These are phyloP conservation scores for Andrena camellia DNA, from an alignment of 2,888 invertebrate genomes.

Conservation along the genomic window DNA sequence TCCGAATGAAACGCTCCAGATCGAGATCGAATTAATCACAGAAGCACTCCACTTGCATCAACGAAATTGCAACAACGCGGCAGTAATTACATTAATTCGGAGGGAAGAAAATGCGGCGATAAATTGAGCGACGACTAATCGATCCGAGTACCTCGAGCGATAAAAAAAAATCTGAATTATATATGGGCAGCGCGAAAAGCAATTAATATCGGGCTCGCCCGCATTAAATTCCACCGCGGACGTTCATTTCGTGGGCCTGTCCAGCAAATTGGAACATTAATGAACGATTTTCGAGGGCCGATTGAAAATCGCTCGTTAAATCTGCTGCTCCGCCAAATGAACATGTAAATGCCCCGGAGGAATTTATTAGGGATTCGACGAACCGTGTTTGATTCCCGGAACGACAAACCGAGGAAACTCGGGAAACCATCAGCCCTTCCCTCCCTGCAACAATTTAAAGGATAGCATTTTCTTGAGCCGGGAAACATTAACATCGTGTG, in stretches of 20 bases:
- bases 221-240: conserved; percentile 12
- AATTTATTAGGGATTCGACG: neutral
- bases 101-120: neutral
- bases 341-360: too few species aligned
- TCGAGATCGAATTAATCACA: conserved; percentile 3
- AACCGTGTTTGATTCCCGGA: neutral
- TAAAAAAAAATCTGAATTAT: neutral
- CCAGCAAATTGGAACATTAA: conserved; percentile 13
- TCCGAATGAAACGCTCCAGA: neutral
- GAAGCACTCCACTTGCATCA: neutral
- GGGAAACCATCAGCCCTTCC: neutral
- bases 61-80: neutral
- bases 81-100: neutral
- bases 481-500: neutral
- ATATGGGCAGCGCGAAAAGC: neutral
- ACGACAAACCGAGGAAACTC: neutral
- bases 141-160: neutral
- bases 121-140: neutral
- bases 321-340: neutral
- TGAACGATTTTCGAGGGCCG: conserved; percentile 4
- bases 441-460: neutral
- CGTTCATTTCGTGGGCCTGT: neutral
- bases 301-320: conserved; percentile 3
- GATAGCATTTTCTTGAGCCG: neutral
- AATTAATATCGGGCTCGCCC: neutral